Base-by-base conservation (phyloP, 2,113 vertebrate genomes). In the Oncorhynchus mykiss region DNA sequence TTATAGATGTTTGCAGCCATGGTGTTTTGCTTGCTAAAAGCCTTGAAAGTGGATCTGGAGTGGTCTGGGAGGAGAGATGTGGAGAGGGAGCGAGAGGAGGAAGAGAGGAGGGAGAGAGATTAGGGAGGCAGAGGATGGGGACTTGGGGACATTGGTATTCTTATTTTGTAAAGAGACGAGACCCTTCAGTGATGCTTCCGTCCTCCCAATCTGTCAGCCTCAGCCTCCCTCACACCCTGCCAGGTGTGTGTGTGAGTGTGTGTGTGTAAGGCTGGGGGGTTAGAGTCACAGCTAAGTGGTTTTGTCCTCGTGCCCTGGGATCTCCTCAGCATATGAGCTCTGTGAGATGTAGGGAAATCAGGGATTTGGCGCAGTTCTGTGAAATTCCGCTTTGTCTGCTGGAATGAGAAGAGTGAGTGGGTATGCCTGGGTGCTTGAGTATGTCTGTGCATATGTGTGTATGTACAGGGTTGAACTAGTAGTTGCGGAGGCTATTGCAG, bases 111-210 rank as follows among this genome's bases (percentile, higher is more conserved):
- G 49, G 49, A 51, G 49, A 16, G 49, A 51, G 14, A 16, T 13
- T 13, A 22, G 59, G 8, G 20, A 60, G 59, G 57, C 11, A 22
- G 57, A 60, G 59, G 59, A 22, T 57, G 51, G 59, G 81, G 81
- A 67, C 11, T 85, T 83, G 82, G 83, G 84, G 84, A 89, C 78
- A 80, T 86, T 78, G 78, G 14, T 18, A 54, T 54, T 18, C 51
- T 54, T 62, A 62, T 24, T 62, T n/a, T 62, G 59, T 62, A n/a
- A 62, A 11, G 8, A 22, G 59, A 22, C 12, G 18, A 51, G 49
- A 84, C 83, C 86, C 90, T 86, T 83, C 84, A 29, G 66, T 18
- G 29, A 29, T 51, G 29, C 27, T 67, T 18, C 14, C 86, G 86
- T 60, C 78, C 85, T 89, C 75, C 73, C 45, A 12, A 51, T 72